phyloP scores from a whole-genome alignment of 2,888 invertebrate genomes.

The Cancer borealis region DNA sequence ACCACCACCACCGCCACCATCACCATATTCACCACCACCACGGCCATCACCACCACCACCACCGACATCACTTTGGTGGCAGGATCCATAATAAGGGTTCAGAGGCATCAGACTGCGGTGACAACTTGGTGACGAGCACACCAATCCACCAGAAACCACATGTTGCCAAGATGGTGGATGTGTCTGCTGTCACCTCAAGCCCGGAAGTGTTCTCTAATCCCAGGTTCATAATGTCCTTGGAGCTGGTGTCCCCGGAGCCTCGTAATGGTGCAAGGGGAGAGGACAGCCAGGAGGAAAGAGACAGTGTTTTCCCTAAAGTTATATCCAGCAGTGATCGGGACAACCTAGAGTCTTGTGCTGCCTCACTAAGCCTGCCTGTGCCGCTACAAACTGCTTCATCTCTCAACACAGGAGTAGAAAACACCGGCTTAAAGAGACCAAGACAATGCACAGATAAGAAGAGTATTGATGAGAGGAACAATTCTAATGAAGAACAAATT shows the following conservation, averaged over 20 bases:
- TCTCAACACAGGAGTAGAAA: background rate
- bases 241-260: background rate
- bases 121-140: constrained; percentile 38
- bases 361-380: background rate
- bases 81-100: background rate
- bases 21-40: constrained; percentile 14
- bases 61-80: background rate
- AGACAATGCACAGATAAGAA: background rate
- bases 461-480: background rate
- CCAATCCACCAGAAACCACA: constrained; percentile 32
- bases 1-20: constrained; percentile 8
- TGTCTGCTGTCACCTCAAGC: background rate
- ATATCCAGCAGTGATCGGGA: background rate
- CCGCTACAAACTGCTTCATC: background rate
- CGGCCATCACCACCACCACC: constrained; percentile 1
- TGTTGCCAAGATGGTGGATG: background rate
- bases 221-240: background rate
- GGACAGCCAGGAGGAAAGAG: background rate
- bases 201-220: background rate
- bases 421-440: background rate
- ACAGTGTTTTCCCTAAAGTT: background rate
- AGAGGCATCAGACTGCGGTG: background rate
- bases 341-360: background rate
- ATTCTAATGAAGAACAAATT: background rate
- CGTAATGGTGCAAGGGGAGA: background rate